Conservation (phyloP, 2,113 vertebrate genomes). For the Sterna hirundo region DNA sequence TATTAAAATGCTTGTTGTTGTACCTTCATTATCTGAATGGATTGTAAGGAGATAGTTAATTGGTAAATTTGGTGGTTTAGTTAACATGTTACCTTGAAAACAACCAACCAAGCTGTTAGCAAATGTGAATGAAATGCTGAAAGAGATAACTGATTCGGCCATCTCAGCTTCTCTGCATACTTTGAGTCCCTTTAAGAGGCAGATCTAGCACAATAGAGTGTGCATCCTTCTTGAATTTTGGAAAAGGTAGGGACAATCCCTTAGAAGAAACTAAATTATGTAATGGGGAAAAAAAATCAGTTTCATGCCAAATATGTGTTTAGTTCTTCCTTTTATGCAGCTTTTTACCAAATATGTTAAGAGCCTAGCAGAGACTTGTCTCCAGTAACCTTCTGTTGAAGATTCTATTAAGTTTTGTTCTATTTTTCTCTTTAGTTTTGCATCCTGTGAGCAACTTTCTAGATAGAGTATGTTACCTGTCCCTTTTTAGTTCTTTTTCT, state of each 20-base stretch:
- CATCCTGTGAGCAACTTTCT: neutral
- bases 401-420: neutral
- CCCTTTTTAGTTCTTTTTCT: neutral
- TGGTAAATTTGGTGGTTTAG: neutral
- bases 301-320: neutral
- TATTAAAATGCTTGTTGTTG: neutral
- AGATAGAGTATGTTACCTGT: neutral
- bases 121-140: neutral
- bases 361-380: neutral
- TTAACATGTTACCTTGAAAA: neutral
- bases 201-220: neutral
- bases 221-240: neutral
- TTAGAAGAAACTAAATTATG: neutral
- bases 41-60: neutral
- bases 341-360: neutral
- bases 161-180: neutral
- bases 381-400: neutral
- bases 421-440: neutral
- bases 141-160: neutral
- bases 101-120: neutral
- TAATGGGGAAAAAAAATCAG: neutral
- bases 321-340: neutral
- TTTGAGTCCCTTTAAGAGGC: neutral
- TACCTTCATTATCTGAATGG: neutral
- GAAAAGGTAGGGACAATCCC: neutral